These are phyloP conservation scores for Lucilia sericata DNA, from an alignment of 1,140 invertebrate species.

Conservation along the genomic window DNA sequence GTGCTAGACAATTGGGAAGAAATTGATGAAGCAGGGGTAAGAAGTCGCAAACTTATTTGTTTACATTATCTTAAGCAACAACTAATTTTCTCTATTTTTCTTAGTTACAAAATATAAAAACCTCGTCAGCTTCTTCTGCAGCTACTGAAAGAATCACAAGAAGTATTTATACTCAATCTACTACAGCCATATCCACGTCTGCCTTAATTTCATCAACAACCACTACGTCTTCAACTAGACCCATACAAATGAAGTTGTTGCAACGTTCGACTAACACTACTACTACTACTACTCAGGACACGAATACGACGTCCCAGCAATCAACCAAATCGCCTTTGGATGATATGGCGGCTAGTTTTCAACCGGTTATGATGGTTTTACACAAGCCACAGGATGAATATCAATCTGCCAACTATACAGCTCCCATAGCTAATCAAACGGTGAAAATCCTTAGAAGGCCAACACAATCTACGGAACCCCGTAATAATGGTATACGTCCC, in stretches of 20 bases:
- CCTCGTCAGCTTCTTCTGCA: conserved; percentile 16
- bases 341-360: conserved; percentile 54
- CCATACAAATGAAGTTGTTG: conserved; percentile 67
- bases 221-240: background rate
- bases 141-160: conserved; percentile 19
- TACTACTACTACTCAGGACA: conserved; percentile 67
- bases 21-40: conserved; percentile 80
- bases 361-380: conserved; percentile 64
- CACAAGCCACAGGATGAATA: conserved; percentile 66
- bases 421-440: conserved; percentile 76
- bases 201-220: conserved; percentile 16
- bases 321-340: conserved; percentile 60
- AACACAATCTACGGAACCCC: conserved; percentile 72
- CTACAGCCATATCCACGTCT: background rate
- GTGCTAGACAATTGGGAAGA: conserved; percentile 86
- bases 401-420: conserved; percentile 70
- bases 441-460: conserved; percentile 87
- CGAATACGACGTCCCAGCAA: conserved; percentile 57
- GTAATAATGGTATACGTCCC: conserved; percentile 64
- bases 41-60: conserved; percentile 44
- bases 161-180: background rate
- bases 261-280: conserved; percentile 67
- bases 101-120: background rate
- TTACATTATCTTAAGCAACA: background rate
- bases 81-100: background rate